These are phyloP conservation scores for Sparus aurata DNA, from an alignment of 2,797 vertebrate genomes.

Conservation along the genomic window DNA sequence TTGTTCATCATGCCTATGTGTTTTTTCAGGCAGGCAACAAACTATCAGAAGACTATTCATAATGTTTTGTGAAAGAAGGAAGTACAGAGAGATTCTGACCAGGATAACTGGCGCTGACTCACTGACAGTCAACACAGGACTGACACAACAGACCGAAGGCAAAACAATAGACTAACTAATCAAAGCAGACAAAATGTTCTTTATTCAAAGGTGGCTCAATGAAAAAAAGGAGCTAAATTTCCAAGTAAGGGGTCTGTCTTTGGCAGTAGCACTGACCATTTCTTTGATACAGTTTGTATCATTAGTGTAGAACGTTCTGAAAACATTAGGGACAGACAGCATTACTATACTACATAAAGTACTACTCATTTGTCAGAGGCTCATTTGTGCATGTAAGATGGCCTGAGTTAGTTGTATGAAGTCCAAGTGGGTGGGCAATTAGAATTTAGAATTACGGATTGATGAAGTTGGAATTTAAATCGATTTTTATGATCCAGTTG, in stretches of 20 bases:
- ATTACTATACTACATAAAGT: background rate
- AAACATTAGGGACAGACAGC: background rate
- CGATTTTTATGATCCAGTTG: background rate
- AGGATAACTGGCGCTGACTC: constrained; percentile 31
- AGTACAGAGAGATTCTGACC: constrained; percentile 2
- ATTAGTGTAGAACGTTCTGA: background rate
- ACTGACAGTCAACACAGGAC: constrained; percentile 27
- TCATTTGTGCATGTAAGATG: background rate
- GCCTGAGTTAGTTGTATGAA: background rate
- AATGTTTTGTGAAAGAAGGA: background rate
- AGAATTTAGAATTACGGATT: background rate
- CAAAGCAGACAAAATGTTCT: constrained; percentile 13
- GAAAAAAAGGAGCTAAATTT: background rate
- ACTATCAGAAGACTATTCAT: background rate
- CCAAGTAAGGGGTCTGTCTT: background rate
- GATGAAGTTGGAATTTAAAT: background rate
- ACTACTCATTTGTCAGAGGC: background rate
- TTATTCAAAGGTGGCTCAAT: background rate
- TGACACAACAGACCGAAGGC: background rate
- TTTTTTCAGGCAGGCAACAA: background rate
- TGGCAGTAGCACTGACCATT: background rate
- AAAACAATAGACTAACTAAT: background rate
- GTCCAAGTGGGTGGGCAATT: background rate
- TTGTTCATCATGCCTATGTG: background rate
- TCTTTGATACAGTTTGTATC: background rate